Evolutionary conservation across 2,888 invertebrate species (phyloP).

Genomic region (Miltochrista miniata): DNA sequence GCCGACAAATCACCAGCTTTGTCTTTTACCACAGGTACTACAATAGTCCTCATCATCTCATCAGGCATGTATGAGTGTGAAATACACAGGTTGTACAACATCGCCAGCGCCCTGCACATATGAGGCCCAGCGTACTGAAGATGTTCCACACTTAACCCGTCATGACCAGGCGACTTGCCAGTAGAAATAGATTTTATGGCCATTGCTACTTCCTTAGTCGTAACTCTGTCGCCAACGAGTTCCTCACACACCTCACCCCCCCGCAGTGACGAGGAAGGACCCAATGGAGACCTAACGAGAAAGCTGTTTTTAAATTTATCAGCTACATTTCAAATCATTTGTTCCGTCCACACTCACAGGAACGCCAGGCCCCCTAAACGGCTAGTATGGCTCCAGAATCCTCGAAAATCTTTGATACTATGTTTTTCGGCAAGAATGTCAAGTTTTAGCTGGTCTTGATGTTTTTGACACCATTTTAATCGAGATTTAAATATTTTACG

Average conservation of each 20-base stretch:
- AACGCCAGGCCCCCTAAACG: neutral
- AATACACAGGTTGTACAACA: neutral
- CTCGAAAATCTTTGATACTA: neutral
- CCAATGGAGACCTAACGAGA: neutral
- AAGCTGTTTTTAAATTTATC: neutral
- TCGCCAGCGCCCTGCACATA: neutral
- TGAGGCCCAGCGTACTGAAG: conserved; percentile 3
- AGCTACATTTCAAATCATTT: neutral
- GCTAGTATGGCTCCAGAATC: neutral
- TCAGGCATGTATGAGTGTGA: conserved; percentile 4
- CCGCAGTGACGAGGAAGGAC: neutral
- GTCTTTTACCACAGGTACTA: neutral
- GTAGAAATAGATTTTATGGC: neutral
- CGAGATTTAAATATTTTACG: neutral
- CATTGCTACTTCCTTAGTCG: neutral
- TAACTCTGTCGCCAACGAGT: neutral
- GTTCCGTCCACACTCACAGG: neutral
- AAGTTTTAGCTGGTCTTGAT: neutral
- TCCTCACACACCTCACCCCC: too few relatives aligned
- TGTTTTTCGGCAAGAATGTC: neutral
- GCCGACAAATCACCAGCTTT: neutral
- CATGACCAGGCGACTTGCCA: conserved; percentile 7
- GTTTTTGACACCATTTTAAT: neutral
- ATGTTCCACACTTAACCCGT: conserved; percentile 6
- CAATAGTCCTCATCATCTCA: neutral